A percentile compares a stretch with the other conserved stretches of the same genome.
These are phyloP conservation scores for Eupithecia insigniata DNA, from an alignment of 2,888 invertebrate species.

Conservation along the genomic window DNA sequence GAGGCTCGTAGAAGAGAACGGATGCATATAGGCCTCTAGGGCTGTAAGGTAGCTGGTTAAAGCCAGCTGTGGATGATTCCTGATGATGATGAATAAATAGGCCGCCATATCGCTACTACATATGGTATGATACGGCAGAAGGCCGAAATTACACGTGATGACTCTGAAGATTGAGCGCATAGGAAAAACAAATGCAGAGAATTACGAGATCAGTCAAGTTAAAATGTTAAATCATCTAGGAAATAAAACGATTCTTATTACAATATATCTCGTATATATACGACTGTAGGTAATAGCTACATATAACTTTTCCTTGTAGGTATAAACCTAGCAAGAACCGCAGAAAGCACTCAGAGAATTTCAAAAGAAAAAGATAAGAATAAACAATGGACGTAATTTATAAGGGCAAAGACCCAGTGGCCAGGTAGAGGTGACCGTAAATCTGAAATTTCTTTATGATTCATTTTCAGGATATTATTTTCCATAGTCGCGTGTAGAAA, in stretches of 20 bases:
- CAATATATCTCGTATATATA: neutral
- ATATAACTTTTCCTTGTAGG: neutral
- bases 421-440: conserved; percentile 30
- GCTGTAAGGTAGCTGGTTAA: no score
- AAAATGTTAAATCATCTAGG: no score
- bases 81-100: no score
- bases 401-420: conserved; percentile 23
- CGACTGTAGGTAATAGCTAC: neutral
- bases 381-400: conserved; percentile 17
- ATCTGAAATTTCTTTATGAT: conserved; percentile 38
- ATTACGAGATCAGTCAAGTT: neutral
- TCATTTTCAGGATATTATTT: conserved; percentile 40
- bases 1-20: no score
- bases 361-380: conserved; percentile 18
- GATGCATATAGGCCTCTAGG: no score
- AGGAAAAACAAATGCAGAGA: neutral
- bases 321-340: neutral
- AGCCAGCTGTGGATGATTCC: no score
- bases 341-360: conserved; percentile 5
- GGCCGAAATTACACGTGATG: no score
- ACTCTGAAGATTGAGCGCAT: no score
- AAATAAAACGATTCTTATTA: no score
- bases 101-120: no score
- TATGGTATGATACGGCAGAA: no score
- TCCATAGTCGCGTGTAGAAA: neutral